A percentile compares a stretch with the other conserved stretches of the same genome.
These are phyloP conservation scores for Palythoa heliodiscus DNA, from an alignment of 92 coral and sea anemone genomes.

Conservation along the genomic window DNA sequence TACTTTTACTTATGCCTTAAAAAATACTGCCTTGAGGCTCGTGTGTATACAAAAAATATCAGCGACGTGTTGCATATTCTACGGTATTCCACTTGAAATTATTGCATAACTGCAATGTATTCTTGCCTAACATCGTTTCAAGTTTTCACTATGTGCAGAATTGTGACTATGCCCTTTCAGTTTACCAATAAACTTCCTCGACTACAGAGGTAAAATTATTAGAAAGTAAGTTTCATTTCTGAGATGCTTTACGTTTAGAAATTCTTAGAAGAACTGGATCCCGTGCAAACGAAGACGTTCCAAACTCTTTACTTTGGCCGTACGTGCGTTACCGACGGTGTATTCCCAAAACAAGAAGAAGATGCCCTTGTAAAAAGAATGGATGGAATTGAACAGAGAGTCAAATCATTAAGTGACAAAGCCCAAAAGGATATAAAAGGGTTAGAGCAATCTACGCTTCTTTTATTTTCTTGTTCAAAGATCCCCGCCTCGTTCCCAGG, in stretches of 20 bases:
- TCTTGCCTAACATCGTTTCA: no score
- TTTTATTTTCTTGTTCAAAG: not conserved
- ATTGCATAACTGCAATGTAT: no score
- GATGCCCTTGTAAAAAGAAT: conserved; percentile 71
- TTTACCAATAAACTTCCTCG: no score
- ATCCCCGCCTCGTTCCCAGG: no score
- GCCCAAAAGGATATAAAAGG: conserved; percentile 55
- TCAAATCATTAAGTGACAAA: conserved; percentile 59
- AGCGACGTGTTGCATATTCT: no score
- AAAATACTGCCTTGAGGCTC: no score
- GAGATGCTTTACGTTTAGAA: conserved; percentile 31
- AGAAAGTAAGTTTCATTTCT: not conserved
- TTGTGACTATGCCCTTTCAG: no score
- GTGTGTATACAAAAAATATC: no score
- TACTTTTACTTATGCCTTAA: no score
- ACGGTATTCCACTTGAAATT: no score
- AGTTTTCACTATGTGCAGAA: no score
- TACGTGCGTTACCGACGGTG: conserved; percentile 65
- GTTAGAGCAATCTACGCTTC: conserved; percentile 27
- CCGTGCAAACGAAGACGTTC: conserved; percentile 39
- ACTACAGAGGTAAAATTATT: no score
- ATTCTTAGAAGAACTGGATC: conserved; percentile 65
- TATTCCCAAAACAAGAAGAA: conserved; percentile 63
- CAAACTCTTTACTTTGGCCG: conserved; percentile 63
- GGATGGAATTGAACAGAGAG: conserved; percentile 66